Evolutionary conservation across 2,888 invertebrate species (phyloP).

Genomic region (Heterodera filipjevi): DNA sequence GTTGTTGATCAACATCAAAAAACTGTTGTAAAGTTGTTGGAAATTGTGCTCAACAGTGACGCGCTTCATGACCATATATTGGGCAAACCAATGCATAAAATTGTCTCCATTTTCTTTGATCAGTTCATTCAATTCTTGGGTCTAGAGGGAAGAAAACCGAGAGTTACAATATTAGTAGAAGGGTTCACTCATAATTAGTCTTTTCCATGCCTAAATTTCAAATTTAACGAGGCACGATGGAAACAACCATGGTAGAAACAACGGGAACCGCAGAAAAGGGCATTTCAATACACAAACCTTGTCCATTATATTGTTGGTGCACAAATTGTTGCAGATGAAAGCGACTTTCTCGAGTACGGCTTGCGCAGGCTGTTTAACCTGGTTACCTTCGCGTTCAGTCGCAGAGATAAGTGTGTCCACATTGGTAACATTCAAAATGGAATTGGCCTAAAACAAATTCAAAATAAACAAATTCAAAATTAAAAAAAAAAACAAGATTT

Average conservation of each 20-base stretch:
- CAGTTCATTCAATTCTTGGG: slow-evolving; percentile 78
- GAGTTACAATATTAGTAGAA: too few relatives aligned
- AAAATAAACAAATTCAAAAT: too few relatives aligned
- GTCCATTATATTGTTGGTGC: slow-evolving; percentile 87
- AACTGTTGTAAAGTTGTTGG: slow-evolving; percentile 92
- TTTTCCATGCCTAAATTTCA: too few relatives aligned
- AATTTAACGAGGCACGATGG: too few relatives aligned
- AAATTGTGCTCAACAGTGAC: slow-evolving; percentile 98
- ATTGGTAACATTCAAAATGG: slow-evolving; percentile 73
- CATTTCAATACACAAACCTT: slow-evolving; percentile 76
- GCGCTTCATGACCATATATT: slow-evolving; percentile 96
- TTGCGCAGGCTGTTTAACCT: slow-evolving; percentile 83
- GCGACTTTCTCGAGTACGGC: slow-evolving; percentile 94
- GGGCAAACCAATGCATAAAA: slow-evolving; percentile 87
- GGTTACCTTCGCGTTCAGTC: slow-evolving; percentile 80
- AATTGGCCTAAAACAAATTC: slow-evolving; percentile 26
- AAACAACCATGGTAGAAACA: too few relatives aligned
- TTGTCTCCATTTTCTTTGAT: slow-evolving; percentile 81
- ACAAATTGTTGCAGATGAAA: slow-evolving; percentile 98
- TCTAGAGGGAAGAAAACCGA: slow-evolving; percentile 24
- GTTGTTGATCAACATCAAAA: slow-evolving; percentile 86
- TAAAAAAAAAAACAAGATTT: too few relatives aligned
- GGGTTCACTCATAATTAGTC: too few relatives aligned
- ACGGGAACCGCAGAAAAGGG: too few relatives aligned
- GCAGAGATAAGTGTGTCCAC: slow-evolving; percentile 93